Conservation (phyloP, 2,797 vertebrate genomes). For the Gallinago nigripennis region DNA sequence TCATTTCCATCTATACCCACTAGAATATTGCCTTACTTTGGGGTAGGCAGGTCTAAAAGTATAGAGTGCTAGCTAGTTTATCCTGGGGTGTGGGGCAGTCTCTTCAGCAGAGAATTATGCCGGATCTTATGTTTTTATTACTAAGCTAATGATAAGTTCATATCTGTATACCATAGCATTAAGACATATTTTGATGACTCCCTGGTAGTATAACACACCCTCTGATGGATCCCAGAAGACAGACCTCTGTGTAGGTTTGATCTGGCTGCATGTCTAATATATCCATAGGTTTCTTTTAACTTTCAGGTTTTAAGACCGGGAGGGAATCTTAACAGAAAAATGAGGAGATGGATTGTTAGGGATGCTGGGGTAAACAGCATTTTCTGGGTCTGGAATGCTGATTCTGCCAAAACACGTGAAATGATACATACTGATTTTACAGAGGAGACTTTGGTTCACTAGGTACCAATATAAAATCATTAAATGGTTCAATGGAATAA, state of each 20-base stretch:
- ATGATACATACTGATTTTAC: neutral
- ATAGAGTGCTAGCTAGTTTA: neutral
- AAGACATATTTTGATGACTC: neutral
- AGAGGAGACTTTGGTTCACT: neutral
- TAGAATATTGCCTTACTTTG: neutral
- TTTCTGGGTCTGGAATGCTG: neutral
- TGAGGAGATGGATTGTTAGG: neutral
- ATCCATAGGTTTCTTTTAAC: neutral
- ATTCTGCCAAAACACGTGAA: neutral
- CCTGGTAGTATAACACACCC: neutral
- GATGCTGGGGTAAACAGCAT: neutral
- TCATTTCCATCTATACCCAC: neutral
- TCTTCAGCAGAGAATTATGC: neutral
- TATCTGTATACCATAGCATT: neutral
- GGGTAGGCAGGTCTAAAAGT: neutral
- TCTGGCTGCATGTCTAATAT: neutral
- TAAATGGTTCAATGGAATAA: neutral
- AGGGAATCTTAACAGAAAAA: neutral
- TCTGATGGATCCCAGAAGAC: neutral
- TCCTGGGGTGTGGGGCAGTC: neutral
- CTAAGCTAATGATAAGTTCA: neutral
- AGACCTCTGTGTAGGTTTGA: neutral
- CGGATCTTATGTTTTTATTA: neutral
- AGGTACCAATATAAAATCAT: neutral
- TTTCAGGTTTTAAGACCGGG: neutral